These are phyloP conservation scores for Daboia siamensis DNA, from an alignment of 2,113 vertebrate species.

Conservation along the genomic window DNA sequence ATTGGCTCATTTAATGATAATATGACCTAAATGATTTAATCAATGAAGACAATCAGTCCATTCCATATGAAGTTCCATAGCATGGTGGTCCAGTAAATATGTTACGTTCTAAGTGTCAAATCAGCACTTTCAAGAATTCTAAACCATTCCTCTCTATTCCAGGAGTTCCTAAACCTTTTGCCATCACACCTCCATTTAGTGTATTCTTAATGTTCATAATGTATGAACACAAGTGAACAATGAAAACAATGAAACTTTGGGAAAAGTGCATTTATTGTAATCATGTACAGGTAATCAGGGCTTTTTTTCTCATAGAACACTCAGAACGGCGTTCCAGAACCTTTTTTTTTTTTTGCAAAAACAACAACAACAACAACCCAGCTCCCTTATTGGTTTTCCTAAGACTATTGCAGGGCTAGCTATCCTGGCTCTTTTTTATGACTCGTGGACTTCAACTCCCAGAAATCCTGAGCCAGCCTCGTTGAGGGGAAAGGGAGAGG, in stretches of 20 bases:
- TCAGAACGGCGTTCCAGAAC: no score
- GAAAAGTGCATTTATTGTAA: not conserved
- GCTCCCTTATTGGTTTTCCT: no score
- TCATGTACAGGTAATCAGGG: not conserved
- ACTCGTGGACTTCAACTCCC: no score
- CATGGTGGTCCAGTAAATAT: not conserved
- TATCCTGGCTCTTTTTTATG: no score
- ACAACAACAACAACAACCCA: no score
- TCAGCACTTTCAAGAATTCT: not conserved
- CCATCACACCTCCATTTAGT: not conserved
- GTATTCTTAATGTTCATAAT: not conserved
- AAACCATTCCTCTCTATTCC: not conserved
- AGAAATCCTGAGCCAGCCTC: no score
- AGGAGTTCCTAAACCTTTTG: not conserved
- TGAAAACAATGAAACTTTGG: not conserved
- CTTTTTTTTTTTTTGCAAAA: no score
- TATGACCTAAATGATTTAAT: not conserved
- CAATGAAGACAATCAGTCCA: not conserved
- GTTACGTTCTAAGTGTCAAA: not conserved
- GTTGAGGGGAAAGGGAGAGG: no score
- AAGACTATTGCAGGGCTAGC: no score
- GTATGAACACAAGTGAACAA: not conserved
- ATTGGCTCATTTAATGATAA: not conserved
- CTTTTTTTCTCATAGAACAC: no score
- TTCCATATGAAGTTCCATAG: not conserved